Evolutionary conservation across 92 coral and sea anemone species (phyloP).

Genomic region (Siderastrea radians): DNA sequence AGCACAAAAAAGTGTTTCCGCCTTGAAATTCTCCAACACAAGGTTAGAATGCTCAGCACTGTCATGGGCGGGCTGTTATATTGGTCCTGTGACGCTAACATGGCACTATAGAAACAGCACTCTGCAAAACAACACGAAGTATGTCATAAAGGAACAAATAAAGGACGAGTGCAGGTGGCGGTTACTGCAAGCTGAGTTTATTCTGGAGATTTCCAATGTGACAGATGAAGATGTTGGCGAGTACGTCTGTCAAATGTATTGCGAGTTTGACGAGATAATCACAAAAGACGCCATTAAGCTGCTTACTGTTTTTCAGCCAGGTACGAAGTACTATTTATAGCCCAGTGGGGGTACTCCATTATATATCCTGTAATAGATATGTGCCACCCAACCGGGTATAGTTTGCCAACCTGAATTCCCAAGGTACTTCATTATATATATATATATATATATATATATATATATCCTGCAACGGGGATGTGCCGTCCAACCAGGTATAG

Average conservation of each 20-base stretch:
- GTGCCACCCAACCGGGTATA: too few species aligned
- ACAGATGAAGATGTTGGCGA: not conserved
- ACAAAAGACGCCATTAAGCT: not conserved
- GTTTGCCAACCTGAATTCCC: not conserved
- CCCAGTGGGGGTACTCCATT: not conserved
- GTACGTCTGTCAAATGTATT: not conserved
- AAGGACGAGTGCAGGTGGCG: not conserved
- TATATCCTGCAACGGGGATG: too few species aligned
- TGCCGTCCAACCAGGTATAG: too few species aligned
- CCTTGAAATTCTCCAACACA: constrained; percentile 3
- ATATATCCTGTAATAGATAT: too few species aligned
- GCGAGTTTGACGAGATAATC: not conserved
- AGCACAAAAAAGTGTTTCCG: not conserved
- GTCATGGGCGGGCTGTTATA: not conserved
- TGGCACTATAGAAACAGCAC: not conserved
- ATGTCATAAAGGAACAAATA: not conserved
- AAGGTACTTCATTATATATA: too few species aligned
- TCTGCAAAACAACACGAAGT: constrained; percentile 6
- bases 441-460: too few species aligned
- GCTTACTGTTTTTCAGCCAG: not conserved
- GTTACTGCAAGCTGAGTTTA: not conserved
- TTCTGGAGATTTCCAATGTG: not conserved
- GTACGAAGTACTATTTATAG: not conserved
- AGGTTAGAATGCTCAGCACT: not conserved
- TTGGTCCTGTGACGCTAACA: not conserved